phyloP scores from a whole-genome alignment of 2,888 invertebrate genomes.

The Stratiomys singularior region DNA sequence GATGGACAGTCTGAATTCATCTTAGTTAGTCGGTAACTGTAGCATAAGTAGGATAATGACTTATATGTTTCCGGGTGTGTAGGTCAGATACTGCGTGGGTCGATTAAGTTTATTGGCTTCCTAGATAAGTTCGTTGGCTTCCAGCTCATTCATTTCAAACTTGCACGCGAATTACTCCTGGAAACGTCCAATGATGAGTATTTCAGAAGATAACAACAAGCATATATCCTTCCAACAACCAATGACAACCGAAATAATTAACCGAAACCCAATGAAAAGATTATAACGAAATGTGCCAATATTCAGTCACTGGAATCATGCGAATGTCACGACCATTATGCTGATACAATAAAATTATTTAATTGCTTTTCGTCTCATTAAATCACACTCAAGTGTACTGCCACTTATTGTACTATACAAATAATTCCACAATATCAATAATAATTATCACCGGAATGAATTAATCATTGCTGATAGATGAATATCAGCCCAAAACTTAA shows the following conservation, averaged over 20 bases:
- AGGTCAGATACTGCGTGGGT: too few species aligned
- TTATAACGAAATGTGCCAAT: neutral
- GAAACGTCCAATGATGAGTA: too few species aligned
- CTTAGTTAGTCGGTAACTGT: slow-evolving; percentile 16
- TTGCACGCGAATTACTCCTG: too few species aligned
- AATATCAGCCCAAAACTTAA: neutral
- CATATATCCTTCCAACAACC: too few species aligned
- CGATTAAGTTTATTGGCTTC: too few species aligned
- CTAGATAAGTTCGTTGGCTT: too few species aligned
- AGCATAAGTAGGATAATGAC: neutral
- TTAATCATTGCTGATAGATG: slow-evolving; percentile 13
- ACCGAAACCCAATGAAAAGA: neutral
- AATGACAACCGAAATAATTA: neutral
- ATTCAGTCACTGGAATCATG: neutral
- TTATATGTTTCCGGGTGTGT: neutral
- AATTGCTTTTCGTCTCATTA: slow-evolving; percentile 33
- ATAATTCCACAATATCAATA: slow-evolving; percentile 35
- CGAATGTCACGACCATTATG: neutral
- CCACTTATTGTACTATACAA: slow-evolving; percentile 23
- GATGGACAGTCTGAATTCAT: slow-evolving; percentile 5
- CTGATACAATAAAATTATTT: slow-evolving; percentile 18
- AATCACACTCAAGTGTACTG: slow-evolving; percentile 22
- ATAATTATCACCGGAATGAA: slow-evolving; percentile 5
- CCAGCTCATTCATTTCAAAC: too few species aligned
- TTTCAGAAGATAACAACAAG: too few species aligned